phyloP scores from a whole-genome alignment of 2,113 vertebrate genomes.

The Anolis sagrei region DNA sequence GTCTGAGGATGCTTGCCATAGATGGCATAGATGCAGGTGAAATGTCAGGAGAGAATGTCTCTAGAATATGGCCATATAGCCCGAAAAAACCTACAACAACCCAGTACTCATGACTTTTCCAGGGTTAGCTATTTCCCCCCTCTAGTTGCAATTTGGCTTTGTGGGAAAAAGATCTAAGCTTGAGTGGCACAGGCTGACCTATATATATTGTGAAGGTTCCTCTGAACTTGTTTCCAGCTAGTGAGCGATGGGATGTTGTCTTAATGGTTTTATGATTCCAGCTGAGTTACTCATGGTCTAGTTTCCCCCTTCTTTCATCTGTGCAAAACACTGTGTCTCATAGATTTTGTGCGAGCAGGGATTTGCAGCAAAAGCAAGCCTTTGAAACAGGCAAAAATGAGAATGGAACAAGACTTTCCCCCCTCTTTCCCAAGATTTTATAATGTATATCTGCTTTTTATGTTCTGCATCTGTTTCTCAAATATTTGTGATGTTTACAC shows the following conservation, averaged over 20 bases:
- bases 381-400: neutral
- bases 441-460: neutral
- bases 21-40: too few relatives aligned
- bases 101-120: neutral
- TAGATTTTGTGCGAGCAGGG: neutral
- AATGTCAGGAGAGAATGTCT: too few relatives aligned
- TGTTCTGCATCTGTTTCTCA: neutral
- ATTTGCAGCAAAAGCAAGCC: neutral
- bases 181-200: neutral
- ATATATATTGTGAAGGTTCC: slow-evolving; percentile 10
- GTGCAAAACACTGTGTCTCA: neutral
- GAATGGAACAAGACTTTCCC: neutral
- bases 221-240: slow-evolving; percentile 19
- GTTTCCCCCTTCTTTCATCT: neutral
- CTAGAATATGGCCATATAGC: too few relatives aligned
- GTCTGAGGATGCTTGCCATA: too few relatives aligned
- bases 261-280: slow-evolving; percentile 26
- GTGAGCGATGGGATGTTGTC: slow-evolving; percentile 6
- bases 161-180: neutral
- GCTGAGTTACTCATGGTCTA: neutral
- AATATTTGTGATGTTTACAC: neutral
- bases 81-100: too few relatives aligned
- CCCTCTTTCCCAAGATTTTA: neutral
- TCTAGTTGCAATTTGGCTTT: neutral
- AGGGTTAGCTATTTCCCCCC: neutral